Percentiles rank a stretch among this genome's conserved stretches.
These are phyloP conservation scores for Crypturellus tataupa DNA, from an alignment of 2,797 vertebrate genomes.

Conservation along the genomic window DNA sequence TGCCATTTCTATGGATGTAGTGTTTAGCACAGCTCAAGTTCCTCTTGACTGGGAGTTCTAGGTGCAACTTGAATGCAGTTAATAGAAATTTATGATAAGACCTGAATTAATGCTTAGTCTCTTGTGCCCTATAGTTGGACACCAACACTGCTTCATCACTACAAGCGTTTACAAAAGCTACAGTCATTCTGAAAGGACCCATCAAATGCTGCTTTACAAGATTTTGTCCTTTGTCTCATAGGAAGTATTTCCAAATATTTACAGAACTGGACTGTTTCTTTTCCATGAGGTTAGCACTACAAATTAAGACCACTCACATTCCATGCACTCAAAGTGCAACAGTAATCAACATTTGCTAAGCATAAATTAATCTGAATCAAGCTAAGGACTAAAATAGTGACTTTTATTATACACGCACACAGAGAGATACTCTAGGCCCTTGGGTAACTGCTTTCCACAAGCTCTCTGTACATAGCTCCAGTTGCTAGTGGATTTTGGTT, in stretches of 20 bases:
- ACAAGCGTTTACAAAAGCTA: not conserved
- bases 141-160: not conserved
- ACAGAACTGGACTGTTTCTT: not conserved
- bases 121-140: not conserved
- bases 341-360: not conserved
- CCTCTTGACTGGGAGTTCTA: not conserved
- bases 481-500: not conserved
- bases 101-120: not conserved
- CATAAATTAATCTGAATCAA: not conserved
- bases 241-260: constrained; percentile 21
- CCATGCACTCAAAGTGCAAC: not conserved
- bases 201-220: not conserved
- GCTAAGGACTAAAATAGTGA: not conserved
- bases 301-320: not conserved
- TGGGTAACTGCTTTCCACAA: not conserved
- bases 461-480: not conserved
- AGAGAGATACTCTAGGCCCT: not conserved
- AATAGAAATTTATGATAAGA: constrained; percentile 24
- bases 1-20: not conserved
- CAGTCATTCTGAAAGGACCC: not conserved
- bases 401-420: not conserved
- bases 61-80: constrained; percentile 7
- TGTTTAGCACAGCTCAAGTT: constrained; percentile 32
- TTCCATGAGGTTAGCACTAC: not conserved
- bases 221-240: not conserved